These are phyloP conservation scores for Furcula furcula DNA, from an alignment of 2,888 invertebrate genomes.

Conservation along the genomic window DNA sequence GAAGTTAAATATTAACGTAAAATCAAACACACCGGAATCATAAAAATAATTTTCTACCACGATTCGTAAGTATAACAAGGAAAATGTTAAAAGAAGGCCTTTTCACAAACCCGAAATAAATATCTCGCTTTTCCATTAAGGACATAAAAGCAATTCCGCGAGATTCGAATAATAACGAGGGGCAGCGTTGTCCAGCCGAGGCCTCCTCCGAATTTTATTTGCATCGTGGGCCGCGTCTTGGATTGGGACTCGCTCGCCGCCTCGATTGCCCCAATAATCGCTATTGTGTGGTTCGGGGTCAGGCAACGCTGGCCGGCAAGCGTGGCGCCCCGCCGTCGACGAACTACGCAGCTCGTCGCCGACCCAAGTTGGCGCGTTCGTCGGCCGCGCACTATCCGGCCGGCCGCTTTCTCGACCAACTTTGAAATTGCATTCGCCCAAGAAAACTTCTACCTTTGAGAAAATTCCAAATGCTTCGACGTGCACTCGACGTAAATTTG, in stretches of 20 bases:
- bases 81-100: slow-evolving; percentile 61
- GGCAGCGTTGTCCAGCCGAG: slow-evolving; percentile 72
- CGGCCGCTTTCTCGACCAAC: slow-evolving; percentile 55
- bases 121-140: slow-evolving; percentile 78
- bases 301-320: slow-evolving; percentile 21
- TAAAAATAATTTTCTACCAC: slow-evolving; percentile 54
- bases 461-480: slow-evolving; percentile 63
- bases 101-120: slow-evolving; percentile 71
- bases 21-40: slow-evolving; percentile 45
- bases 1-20: slow-evolving; percentile 27
- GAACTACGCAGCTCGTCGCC: slow-evolving; percentile 10
- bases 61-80: slow-evolving; percentile 53
- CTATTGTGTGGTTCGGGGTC: slow-evolving; percentile 54
- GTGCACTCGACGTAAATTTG: slow-evolving; percentile 60
- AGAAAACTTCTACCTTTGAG: slow-evolving; percentile 72
- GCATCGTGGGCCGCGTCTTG: slow-evolving; percentile 68
- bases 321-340: no score
- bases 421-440: slow-evolving; percentile 67
- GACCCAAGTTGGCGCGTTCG: slow-evolving; percentile 23
- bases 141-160: slow-evolving; percentile 78
- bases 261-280: slow-evolving; percentile 74
- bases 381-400: slow-evolving; percentile 19
- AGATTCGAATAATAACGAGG: slow-evolving; percentile 79
- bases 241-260: slow-evolving; percentile 45
- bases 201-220: slow-evolving; percentile 74